Percentiles rank a stretch among this genome's conserved stretches.
phyloP scores from a whole-genome alignment of 2,797 vertebrate species.

The Argentina silus region DNA sequence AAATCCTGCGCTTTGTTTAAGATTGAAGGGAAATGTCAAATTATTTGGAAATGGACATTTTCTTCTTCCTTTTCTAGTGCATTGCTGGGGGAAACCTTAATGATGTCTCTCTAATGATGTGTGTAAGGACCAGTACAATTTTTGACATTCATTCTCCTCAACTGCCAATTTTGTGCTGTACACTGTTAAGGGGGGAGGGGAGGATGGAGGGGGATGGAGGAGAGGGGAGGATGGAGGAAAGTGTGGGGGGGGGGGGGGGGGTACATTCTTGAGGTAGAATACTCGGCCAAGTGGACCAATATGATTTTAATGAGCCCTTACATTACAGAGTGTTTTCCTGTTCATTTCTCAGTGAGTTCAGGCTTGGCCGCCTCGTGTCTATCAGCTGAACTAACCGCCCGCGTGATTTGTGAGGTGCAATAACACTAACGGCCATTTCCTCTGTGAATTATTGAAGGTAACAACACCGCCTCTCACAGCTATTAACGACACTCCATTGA shows the following conservation, averaged over 20 bases:
- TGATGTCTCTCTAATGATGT: slow-evolving; percentile 12
- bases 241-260: background rate
- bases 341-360: slow-evolving; percentile 42
- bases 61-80: background rate
- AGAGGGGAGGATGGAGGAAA: too few relatives aligned
- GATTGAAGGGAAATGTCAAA: background rate
- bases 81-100: background rate
- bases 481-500: slow-evolving; percentile 64
- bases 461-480: slow-evolving; percentile 48
- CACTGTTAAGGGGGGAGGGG: background rate
- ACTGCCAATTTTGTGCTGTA: too few relatives aligned
- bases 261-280: slow-evolving; percentile 15
- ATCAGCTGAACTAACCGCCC: slow-evolving; percentile 44
- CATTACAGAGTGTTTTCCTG: slow-evolving; percentile 34
- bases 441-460: slow-evolving; percentile 56
- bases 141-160: background rate
- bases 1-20: background rate
- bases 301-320: slow-evolving; percentile 45
- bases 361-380: slow-evolving; percentile 35
- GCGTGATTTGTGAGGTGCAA: slow-evolving; percentile 54
- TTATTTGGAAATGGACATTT: background rate
- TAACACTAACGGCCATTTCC: slow-evolving; percentile 57
- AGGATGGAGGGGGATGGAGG: background rate
- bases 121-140: background rate
- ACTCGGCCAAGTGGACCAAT: slow-evolving; percentile 29